Base-by-base conservation (phyloP, 2,797 vertebrate genomes). In the Psittacula derbiana region DNA sequence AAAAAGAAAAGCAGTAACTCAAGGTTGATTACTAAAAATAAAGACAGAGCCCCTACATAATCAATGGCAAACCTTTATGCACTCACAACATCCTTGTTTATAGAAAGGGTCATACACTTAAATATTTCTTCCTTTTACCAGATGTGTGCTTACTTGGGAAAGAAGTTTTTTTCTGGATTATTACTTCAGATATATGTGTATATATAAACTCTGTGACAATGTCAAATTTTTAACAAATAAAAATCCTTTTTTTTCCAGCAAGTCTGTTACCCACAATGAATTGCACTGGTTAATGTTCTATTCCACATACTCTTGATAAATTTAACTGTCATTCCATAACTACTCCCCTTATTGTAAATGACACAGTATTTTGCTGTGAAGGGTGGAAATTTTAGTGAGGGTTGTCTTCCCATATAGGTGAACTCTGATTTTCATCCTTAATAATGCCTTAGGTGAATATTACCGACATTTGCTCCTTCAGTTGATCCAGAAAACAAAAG, bases 81-180 rank as follows among this genome's bases (percentile, higher is more conserved):
- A 10, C 13, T 84, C 23, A 72, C n/a, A 89, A 20, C 23, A 64
- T 30, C 47, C 17, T 57, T 21, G 41, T 83, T 90, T 75, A 70
- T 50, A 33, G 46, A 87, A 62, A 72, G 10, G 17, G 17, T 6
- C 28, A 41, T 66, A n/a, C 24, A 10, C 46, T 86, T 57, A 64
- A 73, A 43, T 52, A 80, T 79, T 86, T 57, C 14, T 92, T 96
- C 36, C 79, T 96, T 96, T 93, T 76, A 47, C 23, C 30, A 96
- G 36, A 23, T 46, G 36, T 16, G 16, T 80, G 12, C 16, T 74
- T 79, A 50, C 12, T 21, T 38, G 19, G 40, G 14, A 72, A 95
- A 90, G 24, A 75, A 44, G 7, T 27, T 78, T 71, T 91, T 91
- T 83, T 55, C 78, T 67, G 40, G 86, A 15, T 18, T 83, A 79